Conservation (phyloP, 2,797 vertebrate species). For the Lerista edwardsae region DNA sequence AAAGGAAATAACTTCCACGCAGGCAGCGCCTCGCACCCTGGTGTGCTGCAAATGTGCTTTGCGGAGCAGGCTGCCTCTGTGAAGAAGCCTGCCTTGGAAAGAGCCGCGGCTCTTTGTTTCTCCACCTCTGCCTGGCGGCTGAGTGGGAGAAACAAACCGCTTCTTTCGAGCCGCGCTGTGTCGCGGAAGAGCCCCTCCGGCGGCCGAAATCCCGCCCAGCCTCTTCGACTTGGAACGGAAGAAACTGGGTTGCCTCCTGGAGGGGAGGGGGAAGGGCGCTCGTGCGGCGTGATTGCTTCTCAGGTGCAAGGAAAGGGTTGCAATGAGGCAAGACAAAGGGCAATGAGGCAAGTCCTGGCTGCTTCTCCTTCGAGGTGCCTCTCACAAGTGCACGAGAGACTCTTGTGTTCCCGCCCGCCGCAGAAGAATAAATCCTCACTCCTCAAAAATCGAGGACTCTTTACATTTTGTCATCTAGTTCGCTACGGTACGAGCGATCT, state of each 20-base stretch:
- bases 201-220: neutral
- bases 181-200: neutral
- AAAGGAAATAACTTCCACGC: neutral
- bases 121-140: neutral
- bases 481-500: neutral
- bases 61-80: neutral
- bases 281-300: neutral
- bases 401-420: neutral
- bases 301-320: neutral
- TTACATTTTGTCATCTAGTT: neutral
- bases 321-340: neutral
- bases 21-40: neutral
- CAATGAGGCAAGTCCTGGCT: no score
- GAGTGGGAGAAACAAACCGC: neutral
- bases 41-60: neutral
- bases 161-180: neutral
- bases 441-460: neutral
- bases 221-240: neutral
- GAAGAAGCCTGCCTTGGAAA: neutral
- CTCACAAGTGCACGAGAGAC: no score
- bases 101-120: neutral
- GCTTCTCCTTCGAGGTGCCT: neutral
- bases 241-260: no score
- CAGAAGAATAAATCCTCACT: neutral
- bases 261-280: neutral